Base-by-base conservation (phyloP, 2,797 vertebrate species). In the Zalophus californianus region DNA sequence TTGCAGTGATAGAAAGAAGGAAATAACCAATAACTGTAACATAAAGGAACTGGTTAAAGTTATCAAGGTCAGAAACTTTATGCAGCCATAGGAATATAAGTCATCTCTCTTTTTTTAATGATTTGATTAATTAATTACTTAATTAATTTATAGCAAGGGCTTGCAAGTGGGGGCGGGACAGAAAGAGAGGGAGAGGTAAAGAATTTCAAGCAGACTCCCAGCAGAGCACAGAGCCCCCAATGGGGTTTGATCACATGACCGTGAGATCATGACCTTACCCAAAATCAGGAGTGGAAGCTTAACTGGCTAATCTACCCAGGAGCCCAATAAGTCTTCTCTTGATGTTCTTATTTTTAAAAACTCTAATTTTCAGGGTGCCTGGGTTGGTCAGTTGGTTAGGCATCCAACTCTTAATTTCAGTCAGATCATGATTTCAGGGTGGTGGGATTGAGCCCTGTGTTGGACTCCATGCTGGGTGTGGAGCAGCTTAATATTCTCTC, bases 161-260 rank as follows among this genome's bases (percentile, higher is more conserved):
- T 62, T 62, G 27, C 27, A 29, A 29, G 27, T 29, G 13, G 12
- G 60, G 12, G 60, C 29, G 2, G 13, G 60, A 5, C 13, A 62
- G 27, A 62, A 62, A 14, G 60, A 62, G 64, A 16, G 32, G 15
- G 32, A n/a, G 16, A n/a, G 32, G 32, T 5, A n/a, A 66, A 18
- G 64, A n/a, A 66, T 66, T 15, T 66, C 64, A n/a, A 66, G 32
- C 32, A 66, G 32, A 1, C 64, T n/a, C 15, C 64, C 16, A n/a
- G 64, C 32, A n/a, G 32, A 66, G 15, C 6, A 15, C 32, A 66
- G 64, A 9, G 7, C 15, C 32, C 62, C 16, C 15, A 29, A 1
- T n/a, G 29, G 32, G 15, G 15, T n/a, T n/a, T 0, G 7, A 1
- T n/a, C 64, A n/a, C 8, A n/a, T 66, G 32, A n/a, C 64, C 15